phyloP scores from a whole-genome alignment of 2,113 vertebrate species.

The Neoarius graeffei region DNA sequence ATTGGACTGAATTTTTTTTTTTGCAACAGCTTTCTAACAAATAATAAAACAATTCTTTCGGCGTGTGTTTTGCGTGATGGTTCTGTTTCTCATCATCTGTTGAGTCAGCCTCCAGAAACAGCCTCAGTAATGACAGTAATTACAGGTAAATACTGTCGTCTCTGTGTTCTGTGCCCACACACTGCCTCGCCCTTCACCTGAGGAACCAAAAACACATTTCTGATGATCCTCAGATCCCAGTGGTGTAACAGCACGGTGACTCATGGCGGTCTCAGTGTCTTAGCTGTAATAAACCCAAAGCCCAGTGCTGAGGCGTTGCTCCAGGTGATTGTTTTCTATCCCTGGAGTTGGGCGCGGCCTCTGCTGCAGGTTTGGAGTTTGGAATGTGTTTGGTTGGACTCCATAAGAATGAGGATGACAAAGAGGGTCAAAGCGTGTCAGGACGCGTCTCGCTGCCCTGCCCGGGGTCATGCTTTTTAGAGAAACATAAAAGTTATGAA shows the following conservation, averaged over 20 bases:
- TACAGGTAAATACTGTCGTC: conserved; percentile 15
- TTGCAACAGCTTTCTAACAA: neutral
- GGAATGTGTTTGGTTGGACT: neutral
- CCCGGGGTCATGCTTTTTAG: too few relatives aligned
- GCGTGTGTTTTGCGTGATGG: too few relatives aligned
- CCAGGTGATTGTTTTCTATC: neutral
- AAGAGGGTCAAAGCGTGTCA: conserved; percentile 49
- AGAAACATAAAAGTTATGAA: neutral
- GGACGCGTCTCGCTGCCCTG: conserved; percentile 46
- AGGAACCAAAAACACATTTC: neutral
- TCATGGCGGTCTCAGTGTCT: neutral
- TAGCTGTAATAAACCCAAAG: neutral
- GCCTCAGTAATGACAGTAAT: conserved; percentile 30
- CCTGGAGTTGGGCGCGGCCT: neutral
- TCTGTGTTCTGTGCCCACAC: conserved; percentile 3
- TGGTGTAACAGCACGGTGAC: conserved; percentile 19
- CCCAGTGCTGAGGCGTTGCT: neutral
- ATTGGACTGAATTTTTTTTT: neutral
- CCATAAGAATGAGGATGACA: neutral
- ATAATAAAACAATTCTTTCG: neutral
- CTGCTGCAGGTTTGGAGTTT: neutral
- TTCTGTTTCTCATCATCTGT: neutral
- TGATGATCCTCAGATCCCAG: neutral
- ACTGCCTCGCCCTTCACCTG: neutral
- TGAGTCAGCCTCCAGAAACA: conserved; percentile 24